phyloP scores from a whole-genome alignment of 2,113 vertebrate species.

The Uria aalge region DNA sequence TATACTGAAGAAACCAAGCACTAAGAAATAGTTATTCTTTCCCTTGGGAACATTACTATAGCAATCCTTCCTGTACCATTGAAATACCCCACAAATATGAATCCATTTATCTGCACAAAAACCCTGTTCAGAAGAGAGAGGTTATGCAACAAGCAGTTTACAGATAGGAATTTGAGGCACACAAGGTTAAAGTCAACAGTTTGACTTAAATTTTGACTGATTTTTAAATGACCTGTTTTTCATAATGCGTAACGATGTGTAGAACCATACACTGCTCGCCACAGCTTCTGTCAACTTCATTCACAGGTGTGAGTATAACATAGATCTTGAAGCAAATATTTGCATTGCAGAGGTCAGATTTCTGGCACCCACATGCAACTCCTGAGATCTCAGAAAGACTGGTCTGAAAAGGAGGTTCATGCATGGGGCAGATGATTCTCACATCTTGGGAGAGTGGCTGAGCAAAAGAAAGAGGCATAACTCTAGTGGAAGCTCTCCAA shows the following conservation, averaged over 20 bases:
- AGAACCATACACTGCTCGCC: neutral
- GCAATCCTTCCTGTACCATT: neutral
- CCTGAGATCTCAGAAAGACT: neutral
- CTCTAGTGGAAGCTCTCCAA: neutral
- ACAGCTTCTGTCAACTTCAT: neutral
- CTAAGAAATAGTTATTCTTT: neutral
- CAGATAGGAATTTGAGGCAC: neutral
- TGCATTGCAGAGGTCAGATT: neutral
- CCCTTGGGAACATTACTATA: neutral
- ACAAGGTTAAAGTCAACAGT: neutral
- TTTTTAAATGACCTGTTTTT: neutral
- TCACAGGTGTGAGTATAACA: neutral
- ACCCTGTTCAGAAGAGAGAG: neutral
- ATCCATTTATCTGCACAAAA: neutral
- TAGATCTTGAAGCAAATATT: neutral
- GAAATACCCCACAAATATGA: neutral
- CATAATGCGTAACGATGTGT: fast-evolving
- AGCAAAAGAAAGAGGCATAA: neutral
- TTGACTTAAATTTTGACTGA: neutral
- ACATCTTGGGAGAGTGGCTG: neutral
- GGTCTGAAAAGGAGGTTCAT: neutral
- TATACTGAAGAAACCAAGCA: neutral
- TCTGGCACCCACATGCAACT: neutral
- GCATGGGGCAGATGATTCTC: neutral
- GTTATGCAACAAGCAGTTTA: neutral